Evolutionary conservation across 1,140 invertebrate genomes (phyloP), one percentile per base, ranked within the genome.

Genomic region (Plodia interpunctella): DNA sequence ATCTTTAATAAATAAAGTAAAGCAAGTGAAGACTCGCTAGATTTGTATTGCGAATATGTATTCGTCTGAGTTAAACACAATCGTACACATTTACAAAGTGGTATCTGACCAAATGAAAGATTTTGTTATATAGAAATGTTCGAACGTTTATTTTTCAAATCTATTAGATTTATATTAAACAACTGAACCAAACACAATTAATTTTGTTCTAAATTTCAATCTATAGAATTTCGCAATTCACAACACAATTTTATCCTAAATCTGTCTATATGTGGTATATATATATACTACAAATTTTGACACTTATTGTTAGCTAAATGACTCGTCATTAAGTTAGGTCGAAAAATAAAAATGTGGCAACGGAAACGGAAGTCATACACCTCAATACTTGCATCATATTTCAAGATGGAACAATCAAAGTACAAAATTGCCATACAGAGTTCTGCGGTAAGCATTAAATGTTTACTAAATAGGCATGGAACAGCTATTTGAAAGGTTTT

Each of bases 11-110:
- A 32, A 32, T 54, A 35, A 61, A 55, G 59, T 61, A 68, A 68
- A 57, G 66, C 65, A 64, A 55, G 56, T 57, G 67, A 35, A 68
- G 68, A 57, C 58, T 62, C 65, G 51, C 67, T 72, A 59, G 63
- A 70, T 58, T 69, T 55, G 35, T 66, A 68, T 68, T 69, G 61
- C 49, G 59, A 64, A 55, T 61, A 54, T 57, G 59, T 65, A 68
- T 71, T 68, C 63, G 60, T 55, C 72, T 74, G 71, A 66, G 28
- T 57, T 57, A 44, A 57, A n/a, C n/a, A 62, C 61, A 63, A 67
- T 61, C 64, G 63, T 68, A 70, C 73, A 68, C 63, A 63, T 61
- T 61, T 55, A 28, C 44, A 15, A 2, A 44, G 5, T 15, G 38
- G 38, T 15, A 44, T 4, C 13, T 44, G 38, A 44, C n/a, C 38